Conservation (phyloP, 2,113 vertebrate species). For the Panthera uncia region DNA sequence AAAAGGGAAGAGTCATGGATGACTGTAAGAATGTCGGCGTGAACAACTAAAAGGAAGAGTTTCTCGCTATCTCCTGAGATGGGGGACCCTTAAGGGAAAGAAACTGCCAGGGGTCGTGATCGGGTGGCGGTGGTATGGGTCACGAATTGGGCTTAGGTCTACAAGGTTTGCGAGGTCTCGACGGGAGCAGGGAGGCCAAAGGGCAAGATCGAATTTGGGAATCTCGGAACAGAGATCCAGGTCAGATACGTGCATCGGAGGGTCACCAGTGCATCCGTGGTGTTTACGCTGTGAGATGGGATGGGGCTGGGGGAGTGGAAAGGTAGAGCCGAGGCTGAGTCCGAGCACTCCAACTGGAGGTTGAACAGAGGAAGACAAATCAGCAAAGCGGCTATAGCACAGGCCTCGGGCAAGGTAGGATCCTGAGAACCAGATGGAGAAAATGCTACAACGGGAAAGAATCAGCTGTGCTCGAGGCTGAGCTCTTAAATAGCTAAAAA, state of each 20-base stretch:
- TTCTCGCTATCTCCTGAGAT: neutral
- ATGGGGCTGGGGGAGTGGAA: neutral
- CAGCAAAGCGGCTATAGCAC: neutral
- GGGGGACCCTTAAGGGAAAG: neutral
- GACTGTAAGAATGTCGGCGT: neutral
- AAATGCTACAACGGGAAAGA: neutral
- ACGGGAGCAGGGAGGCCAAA: neutral
- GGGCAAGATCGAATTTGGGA: neutral
- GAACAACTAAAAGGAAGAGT: neutral
- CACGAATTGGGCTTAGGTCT: neutral
- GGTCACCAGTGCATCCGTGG: rapidly evolving
- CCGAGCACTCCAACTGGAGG: neutral
- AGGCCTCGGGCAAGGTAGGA: neutral
- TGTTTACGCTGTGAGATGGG: neutral
- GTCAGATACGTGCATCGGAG: neutral
- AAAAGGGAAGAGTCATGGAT: neutral
- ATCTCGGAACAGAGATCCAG: neutral
- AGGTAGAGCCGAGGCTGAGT: neutral
- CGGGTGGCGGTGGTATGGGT: neutral
- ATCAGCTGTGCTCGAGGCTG: neutral
- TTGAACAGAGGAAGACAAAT: neutral
- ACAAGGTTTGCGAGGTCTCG: neutral
- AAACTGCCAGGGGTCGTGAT: neutral
- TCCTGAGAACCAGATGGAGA: neutral
- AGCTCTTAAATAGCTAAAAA: neutral